Evolutionary conservation across 2,888 invertebrate genomes (phyloP).

Genomic region (Meghimatium bilineatum): DNA sequence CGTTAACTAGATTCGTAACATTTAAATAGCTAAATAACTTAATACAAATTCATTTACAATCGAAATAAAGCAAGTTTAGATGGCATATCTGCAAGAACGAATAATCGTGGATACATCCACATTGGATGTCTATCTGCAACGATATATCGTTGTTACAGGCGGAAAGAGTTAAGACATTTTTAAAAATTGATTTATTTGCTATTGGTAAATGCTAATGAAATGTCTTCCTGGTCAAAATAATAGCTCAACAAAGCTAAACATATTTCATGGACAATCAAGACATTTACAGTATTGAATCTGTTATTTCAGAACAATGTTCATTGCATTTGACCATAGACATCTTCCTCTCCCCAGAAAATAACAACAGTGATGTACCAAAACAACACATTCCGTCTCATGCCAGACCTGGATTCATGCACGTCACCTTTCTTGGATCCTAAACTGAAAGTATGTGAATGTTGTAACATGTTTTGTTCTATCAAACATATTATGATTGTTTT

Average conservation of each 20-base stretch:
- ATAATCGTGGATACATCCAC: no score
- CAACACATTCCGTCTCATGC: slow-evolving; percentile 63
- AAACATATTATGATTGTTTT: no score
- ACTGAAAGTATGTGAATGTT: slow-evolving; percentile 53
- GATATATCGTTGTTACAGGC: no score
- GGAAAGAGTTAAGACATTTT: no score
- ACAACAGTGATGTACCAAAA: slow-evolving; percentile 64
- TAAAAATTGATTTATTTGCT: no score
- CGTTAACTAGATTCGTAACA: no score
- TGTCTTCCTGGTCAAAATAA: background rate
- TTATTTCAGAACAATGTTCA: background rate
- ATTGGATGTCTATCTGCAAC: no score
- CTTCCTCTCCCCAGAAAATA: slow-evolving; percentile 57
- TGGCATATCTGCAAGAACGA: no score
- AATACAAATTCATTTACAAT: no score
- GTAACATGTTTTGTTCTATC: background rate
- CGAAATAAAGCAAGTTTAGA: no score
- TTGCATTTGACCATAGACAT: background rate
- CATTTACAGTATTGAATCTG: background rate
- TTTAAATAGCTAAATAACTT: no score
- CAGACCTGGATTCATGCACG: slow-evolving; percentile 60
- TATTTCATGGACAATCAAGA: background rate
- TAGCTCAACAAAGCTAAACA: background rate
- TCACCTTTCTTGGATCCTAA: slow-evolving; percentile 65
- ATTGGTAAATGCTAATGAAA: no score